These are phyloP conservation scores for Catostylus mosaicus DNA, from an alignment of 30 jellyfish, hydroid and myxozoan genomes.

Conservation along the genomic window DNA sequence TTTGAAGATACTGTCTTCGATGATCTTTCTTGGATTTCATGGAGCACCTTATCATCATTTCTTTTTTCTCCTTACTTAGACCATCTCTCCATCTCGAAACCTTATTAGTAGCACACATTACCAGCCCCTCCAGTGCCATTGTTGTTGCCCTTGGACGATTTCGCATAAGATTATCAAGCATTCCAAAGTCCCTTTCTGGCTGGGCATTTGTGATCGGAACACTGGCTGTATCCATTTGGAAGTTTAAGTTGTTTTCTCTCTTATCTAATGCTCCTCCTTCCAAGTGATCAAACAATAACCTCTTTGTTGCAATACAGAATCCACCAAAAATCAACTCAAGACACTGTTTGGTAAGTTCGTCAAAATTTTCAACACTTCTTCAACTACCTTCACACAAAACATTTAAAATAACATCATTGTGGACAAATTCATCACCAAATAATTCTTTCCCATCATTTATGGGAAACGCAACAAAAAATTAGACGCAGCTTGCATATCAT, in stretches of 20 bases:
- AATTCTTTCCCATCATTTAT: constrained; percentile 5
- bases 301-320: constrained; percentile 29
- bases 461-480: too few relatives aligned
- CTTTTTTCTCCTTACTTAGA: background rate
- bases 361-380: constrained; percentile 9
- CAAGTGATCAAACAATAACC: constrained; percentile 52
- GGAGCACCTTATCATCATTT: constrained; percentile 8
- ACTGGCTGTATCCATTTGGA: constrained; percentile 26
- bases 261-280: constrained; percentile 32
- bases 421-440: constrained; percentile 8
- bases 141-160: constrained; percentile 38
- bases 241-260: constrained; percentile 1
- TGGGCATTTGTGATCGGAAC: constrained; percentile 35
- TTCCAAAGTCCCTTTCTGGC: constrained; percentile 48
- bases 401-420: constrained; percentile 18
- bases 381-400: background rate
- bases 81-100: constrained; percentile 25
- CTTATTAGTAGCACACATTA: constrained; percentile 29
- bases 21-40: constrained; percentile 31
- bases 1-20: background rate
- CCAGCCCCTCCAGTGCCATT: constrained; percentile 37
- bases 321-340: constrained; percentile 35
- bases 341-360: constrained; percentile 33
- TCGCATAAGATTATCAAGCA: constrained; percentile 22
- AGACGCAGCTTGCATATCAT: constrained; percentile 24